Percentiles rank a stretch among this genome's conserved stretches.
Conservation (phyloP, 2,113 vertebrate species). For the Choloepus hoffmanni region DNA sequence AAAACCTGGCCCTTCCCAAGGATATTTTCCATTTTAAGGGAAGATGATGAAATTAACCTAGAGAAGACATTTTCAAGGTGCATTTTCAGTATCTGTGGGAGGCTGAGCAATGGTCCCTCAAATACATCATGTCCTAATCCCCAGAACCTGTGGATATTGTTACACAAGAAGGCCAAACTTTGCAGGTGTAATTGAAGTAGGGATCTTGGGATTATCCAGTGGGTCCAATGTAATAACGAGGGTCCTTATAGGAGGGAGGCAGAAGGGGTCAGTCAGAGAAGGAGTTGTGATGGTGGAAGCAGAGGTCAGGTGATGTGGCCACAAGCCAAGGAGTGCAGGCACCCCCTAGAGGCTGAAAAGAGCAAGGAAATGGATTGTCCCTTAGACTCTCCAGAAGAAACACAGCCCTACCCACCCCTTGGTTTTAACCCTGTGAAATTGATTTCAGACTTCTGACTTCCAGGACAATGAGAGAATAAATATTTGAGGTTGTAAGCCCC, state of each 20-base stretch:
- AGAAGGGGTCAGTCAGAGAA: neutral
- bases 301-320: too few species aligned
- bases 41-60: neutral
- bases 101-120: neutral
- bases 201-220: neutral
- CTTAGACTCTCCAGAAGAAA: neutral
- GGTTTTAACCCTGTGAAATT: neutral
- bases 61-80: neutral
- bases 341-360: too few species aligned
- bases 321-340: neutral
- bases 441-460: neutral
- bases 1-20: neutral
- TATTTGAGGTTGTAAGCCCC: neutral
- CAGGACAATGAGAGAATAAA: neutral
- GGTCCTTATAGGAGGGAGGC: neutral
- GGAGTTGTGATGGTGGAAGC: neutral
- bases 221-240: too few species aligned
- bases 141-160: neutral
- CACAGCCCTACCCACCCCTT: neutral
- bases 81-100: neutral
- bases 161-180: neutral
- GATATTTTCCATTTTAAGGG: neutral
- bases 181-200: neutral
- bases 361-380: too few species aligned
- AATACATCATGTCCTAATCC: neutral